Conservation (phyloP, 1,140 invertebrate species). For the Drosophila saltans region DNA sequence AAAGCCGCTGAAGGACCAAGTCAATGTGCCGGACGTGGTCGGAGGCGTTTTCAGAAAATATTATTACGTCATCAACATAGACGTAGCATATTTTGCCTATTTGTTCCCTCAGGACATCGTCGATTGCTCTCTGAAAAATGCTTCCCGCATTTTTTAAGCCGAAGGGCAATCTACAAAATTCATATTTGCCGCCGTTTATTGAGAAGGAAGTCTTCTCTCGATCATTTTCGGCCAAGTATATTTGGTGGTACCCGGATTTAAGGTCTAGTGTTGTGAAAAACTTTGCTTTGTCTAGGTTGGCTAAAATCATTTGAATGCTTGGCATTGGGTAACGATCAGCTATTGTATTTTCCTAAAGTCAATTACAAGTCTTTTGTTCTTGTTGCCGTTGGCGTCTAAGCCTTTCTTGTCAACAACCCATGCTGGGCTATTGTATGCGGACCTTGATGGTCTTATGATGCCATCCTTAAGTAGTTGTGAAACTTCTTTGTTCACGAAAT, state of each 20-base stretch:
- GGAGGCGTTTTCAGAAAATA: not conserved
- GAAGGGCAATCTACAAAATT: not conserved
- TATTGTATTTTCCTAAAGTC: constrained; percentile 11
- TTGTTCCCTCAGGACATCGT: constrained; percentile 8
- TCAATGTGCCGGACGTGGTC: not conserved
- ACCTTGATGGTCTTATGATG: not conserved
- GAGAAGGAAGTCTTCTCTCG: too few species aligned
- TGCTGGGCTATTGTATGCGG: not conserved
- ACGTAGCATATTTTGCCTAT: too few species aligned
- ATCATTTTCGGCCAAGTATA: constrained; percentile 2
- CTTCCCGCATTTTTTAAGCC: too few species aligned
- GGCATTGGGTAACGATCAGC: constrained; percentile 17
- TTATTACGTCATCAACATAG: constrained; percentile 15
- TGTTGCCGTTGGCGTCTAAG: too few species aligned
- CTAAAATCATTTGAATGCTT: constrained; percentile 16
- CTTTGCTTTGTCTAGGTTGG: constrained; percentile 16
- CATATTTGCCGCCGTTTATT: not conserved
- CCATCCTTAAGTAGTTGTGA: too few species aligned
- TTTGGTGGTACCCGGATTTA: constrained; percentile 7
- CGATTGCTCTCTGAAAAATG: not conserved
- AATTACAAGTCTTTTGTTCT: not conserved
- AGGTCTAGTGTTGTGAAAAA: not conserved
- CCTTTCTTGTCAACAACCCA: constrained; percentile 5
- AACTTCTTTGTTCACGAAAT: too few species aligned
- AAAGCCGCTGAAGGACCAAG: too few species aligned